Conservation (phyloP, 2,797 vertebrate species). For the Columba guinea region DNA sequence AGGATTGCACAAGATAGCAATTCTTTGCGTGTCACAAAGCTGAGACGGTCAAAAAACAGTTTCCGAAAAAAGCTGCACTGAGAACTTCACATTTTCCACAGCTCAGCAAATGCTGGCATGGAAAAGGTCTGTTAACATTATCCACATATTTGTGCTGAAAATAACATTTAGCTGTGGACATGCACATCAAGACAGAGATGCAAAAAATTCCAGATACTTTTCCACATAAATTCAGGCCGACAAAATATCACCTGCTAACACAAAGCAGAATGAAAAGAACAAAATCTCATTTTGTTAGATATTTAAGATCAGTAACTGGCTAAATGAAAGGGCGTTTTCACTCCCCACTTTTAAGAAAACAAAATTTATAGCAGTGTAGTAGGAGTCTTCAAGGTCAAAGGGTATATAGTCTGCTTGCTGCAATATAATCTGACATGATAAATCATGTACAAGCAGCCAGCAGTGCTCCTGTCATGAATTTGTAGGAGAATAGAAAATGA, state of each 20-base stretch:
- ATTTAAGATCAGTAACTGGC: constrained; percentile 24
- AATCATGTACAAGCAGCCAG: constrained; percentile 55
- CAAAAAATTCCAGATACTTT: constrained; percentile 26
- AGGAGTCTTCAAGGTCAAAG: constrained; percentile 68
- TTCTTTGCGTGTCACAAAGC: neutral
- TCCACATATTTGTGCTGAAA: constrained; percentile 25
- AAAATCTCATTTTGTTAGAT: neutral
- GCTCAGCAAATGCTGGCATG: constrained; percentile 13
- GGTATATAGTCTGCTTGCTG: constrained; percentile 64
- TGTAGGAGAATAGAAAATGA: constrained; percentile 42
- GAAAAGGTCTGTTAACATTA: neutral
- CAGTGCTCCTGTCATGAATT: constrained; percentile 32
- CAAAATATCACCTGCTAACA: neutral
- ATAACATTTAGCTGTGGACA: constrained; percentile 2
- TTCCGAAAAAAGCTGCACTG: constrained; percentile 1
- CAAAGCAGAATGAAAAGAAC: neutral
- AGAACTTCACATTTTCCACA: constrained; percentile 39
- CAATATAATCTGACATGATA: constrained; percentile 65
- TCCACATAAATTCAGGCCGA: neutral
- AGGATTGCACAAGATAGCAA: neutral
- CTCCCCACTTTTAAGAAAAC: neutral
- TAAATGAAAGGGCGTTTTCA: constrained; percentile 26
- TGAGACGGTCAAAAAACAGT: neutral
- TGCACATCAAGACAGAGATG: neutral
- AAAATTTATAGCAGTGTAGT: constrained; percentile 45